These are phyloP conservation scores for Allygus modestus DNA, from an alignment of 2,888 invertebrate genomes.

Conservation along the genomic window DNA sequence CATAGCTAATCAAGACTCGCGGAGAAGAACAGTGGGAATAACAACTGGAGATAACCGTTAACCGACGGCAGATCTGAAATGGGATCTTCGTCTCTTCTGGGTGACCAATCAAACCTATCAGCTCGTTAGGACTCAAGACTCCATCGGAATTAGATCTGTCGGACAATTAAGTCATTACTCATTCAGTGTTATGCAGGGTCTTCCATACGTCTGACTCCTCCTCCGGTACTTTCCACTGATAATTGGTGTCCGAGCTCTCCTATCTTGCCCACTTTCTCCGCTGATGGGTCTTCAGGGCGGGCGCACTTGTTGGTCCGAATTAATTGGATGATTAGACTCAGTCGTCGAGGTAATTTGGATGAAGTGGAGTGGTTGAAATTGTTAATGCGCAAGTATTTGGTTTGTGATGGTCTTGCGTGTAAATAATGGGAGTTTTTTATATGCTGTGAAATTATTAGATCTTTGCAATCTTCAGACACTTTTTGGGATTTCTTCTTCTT, in stretches of 20 bases:
- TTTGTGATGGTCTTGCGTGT: no score
- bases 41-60: constrained; percentile 21
- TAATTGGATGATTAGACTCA: constrained; percentile 22
- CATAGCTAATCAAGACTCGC: constrained; percentile 20
- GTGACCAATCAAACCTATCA: constrained; percentile 55
- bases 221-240: constrained; percentile 34
- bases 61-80: constrained; percentile 31
- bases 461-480: no score
- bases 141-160: constrained; percentile 51
- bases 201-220: constrained; percentile 13
- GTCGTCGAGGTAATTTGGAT: constrained; percentile 13
- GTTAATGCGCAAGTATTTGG: no score
- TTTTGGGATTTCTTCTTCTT: no score
- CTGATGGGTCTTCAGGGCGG: constrained; percentile 11
- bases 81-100: constrained; percentile 19
- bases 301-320: constrained; percentile 21
- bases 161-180: constrained; percentile 58
- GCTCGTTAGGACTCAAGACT: not conserved
- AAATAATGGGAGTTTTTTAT: no score
- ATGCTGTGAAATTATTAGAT: no score
- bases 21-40: constrained; percentile 35
- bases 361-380: not conserved
- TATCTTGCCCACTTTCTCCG: constrained; percentile 31
- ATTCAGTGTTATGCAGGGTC: not conserved
- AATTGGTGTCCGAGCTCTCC: constrained; percentile 17